Evolutionary conservation across 2,888 invertebrate genomes (phyloP), one percentile per base, ranked within the genome.

Genomic region (Synanthedon tipuliformis): DNA sequence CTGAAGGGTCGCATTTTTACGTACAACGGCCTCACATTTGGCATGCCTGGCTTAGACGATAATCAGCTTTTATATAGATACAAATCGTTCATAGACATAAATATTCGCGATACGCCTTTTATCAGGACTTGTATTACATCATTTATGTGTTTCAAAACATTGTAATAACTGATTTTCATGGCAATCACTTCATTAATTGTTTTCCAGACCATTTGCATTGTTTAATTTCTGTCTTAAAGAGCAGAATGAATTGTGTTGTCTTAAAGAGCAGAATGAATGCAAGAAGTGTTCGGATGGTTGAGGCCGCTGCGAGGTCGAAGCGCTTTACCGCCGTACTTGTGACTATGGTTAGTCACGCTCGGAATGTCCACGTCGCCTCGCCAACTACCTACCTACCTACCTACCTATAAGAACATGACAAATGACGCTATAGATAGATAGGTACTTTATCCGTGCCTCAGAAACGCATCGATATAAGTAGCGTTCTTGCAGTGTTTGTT

Each of bases 231-330:
- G 41, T 8, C 45, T 13, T 45, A 49, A 69, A 68, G 73, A 81
- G 80, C 81, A 68, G 81, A 81, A 81, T 79, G 34, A 10, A 41
- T 34, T 41, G 41, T 49, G 41, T 34, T 45, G 41, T 8, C 45
- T 13, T 45, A 49, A 69, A 68, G 73, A 81, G 80, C 81, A 68
- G 81, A 81, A 81, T 79, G 69, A 66, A 69, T 74, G 73, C 76
- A 80, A 81, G 81, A 78, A 76, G 76, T 81, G 78, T 77, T 75
- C 70, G 68, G 68, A 62, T 60, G 62, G 65, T 71, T 74, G 82
- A 82, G 82, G 82, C 81, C 81, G 70, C 69, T 64, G 60, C 77
- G 75, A 81, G 80, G 81, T 79, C 34, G 34, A 79, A 79, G 69
- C 80, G 75, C 74, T 75, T 72, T 74, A 71, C 69, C 73, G 71